These are phyloP conservation scores for Akabosia matsudoensis DNA, from an alignment of 1,140 invertebrate genomes.

Conservation along the genomic window DNA sequence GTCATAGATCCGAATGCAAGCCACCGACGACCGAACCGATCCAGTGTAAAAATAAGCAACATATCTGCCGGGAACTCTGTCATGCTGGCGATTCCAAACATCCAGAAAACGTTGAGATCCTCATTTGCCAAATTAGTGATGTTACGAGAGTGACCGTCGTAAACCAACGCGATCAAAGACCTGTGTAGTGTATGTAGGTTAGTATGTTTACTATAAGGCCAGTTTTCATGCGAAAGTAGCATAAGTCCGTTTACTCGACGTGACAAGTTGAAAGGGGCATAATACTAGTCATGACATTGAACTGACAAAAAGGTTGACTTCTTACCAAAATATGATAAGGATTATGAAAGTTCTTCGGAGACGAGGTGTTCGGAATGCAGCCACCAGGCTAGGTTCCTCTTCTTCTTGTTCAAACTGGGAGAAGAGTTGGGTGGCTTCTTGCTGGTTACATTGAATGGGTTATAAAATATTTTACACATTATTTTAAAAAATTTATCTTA, in stretches of 20 bases:
- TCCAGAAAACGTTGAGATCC: constrained; percentile 73
- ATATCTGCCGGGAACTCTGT: constrained; percentile 80
- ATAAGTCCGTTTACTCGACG: too few relatives aligned
- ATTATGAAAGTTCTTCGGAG: constrained; percentile 68
- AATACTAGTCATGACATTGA: neutral
- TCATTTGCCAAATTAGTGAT: constrained; percentile 35
- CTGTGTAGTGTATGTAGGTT: constrained; percentile 52
- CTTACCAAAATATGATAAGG: constrained; percentile 70
- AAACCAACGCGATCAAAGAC: constrained; percentile 80
- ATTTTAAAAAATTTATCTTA: too few relatives aligned
- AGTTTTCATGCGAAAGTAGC: too few relatives aligned
- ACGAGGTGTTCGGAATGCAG: constrained; percentile 71
- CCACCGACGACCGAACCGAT: constrained; percentile 79
- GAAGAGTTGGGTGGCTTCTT: constrained; percentile 34
- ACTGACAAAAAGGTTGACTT: constrained; percentile 19
- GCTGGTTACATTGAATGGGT: constrained; percentile 26
- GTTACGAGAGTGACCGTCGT: constrained; percentile 71
- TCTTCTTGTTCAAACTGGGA: constrained; percentile 62
- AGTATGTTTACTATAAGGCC: too few relatives aligned
- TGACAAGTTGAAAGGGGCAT: too few relatives aligned
- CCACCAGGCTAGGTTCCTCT: constrained; percentile 69
- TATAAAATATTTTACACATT: too few relatives aligned
- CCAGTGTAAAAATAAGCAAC: constrained; percentile 71
- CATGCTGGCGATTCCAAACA: constrained; percentile 76
- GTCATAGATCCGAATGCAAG: constrained; percentile 73